A percentile compares a stretch with the other conserved stretches of the same genome.
phyloP scores from a whole-genome alignment of 1,140 invertebrate genomes.

The Acyrthosiphon pisum region DNA sequence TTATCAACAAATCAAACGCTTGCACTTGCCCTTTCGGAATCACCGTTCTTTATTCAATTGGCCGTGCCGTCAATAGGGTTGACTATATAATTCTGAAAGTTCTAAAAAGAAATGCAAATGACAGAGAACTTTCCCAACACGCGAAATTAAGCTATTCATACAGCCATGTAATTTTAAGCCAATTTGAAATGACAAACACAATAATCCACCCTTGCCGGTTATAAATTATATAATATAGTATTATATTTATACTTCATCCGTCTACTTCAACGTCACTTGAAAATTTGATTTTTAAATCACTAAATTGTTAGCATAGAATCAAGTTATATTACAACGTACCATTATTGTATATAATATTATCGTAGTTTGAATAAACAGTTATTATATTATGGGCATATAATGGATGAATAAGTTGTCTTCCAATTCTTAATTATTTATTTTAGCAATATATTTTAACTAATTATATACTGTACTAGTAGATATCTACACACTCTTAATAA shows the following conservation, averaged over 20 bases:
- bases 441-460: not conserved
- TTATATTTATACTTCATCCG: not conserved
- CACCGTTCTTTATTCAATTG: not conserved
- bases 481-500: too few species aligned
- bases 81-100: not conserved
- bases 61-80: not conserved
- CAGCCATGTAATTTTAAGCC: conserved; percentile 16
- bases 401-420: not conserved
- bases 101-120: conserved; percentile 3
- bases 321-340: not conserved
- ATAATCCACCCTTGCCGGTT: not conserved
- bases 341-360: not conserved
- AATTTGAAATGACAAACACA: not conserved
- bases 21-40: not conserved
- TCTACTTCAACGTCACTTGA: not conserved
- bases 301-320: too few species aligned
- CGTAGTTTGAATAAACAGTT: not conserved
- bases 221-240: not conserved
- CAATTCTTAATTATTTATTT: not conserved
- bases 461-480: not conserved
- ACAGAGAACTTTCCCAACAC: conserved; percentile 1
- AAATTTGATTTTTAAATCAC: not conserved
- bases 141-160: not conserved
- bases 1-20: conserved; percentile 12
- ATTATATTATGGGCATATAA: not conserved